Conservation (phyloP, 1,140 invertebrate species). For the Ganaspis sp. region DNA sequence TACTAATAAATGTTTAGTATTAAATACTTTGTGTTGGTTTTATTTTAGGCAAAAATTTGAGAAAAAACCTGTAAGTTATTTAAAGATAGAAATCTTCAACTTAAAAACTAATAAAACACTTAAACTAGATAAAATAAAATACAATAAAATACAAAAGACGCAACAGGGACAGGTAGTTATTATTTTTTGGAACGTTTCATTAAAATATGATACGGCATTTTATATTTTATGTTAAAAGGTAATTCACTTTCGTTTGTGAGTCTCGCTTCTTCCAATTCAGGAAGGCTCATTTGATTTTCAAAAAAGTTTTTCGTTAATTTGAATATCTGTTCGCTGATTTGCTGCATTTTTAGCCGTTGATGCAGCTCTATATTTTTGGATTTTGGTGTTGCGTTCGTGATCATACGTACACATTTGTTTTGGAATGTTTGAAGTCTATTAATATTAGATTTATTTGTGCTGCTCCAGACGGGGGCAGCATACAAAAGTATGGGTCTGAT, state of each 20-base stretch:
- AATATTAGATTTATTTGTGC: neutral
- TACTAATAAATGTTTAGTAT: no score
- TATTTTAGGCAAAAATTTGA: no score
- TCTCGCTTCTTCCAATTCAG: neutral
- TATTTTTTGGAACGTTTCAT: no score
- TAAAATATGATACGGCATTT: neutral
- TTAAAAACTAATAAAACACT: no score
- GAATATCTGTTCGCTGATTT: neutral
- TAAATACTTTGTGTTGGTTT: no score
- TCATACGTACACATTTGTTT: neutral
- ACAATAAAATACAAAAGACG: no score
- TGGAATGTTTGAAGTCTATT: neutral
- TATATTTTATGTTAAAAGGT: neutral
- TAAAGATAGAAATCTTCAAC: no score
- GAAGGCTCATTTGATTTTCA: neutral
- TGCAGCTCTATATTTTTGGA: neutral
- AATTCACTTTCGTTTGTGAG: neutral
- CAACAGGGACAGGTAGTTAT: no score
- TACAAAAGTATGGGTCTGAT: conserved; percentile 37
- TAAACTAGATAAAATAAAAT: no score
- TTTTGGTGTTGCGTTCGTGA: neutral
- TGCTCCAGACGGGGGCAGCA: neutral
- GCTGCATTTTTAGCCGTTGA: neutral
- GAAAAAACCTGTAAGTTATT: no score
- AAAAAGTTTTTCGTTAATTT: neutral